Conservation (phyloP, 2,797 vertebrate genomes). For the Acanthopagrus latus region DNA sequence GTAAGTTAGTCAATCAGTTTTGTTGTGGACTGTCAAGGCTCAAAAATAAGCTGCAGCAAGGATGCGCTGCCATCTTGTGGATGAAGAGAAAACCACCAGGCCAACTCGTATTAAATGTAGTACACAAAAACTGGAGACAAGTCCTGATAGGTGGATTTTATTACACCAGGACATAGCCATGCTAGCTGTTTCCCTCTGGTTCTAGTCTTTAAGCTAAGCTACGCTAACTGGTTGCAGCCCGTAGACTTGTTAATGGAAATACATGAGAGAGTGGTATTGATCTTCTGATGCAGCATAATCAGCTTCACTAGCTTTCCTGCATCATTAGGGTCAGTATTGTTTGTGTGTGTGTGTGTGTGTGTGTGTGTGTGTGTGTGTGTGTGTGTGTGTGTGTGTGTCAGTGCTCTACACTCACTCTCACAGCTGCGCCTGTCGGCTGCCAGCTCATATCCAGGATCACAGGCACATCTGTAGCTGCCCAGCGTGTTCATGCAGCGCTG, state of each 20-base stretch:
- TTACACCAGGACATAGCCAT: background rate
- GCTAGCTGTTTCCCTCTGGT: background rate
- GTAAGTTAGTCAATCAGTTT: too few species aligned
- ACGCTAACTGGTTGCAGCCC: background rate
- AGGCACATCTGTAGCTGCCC: conserved; percentile 96
- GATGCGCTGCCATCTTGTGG: conserved; percentile 64
- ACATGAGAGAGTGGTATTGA: background rate
- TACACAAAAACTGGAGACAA: background rate
- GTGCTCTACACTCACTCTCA: conserved; percentile 87
- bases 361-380: too few species aligned
- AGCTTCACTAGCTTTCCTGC: background rate
- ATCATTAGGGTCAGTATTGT: background rate
- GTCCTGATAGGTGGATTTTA: background rate
- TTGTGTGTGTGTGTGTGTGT: background rate
- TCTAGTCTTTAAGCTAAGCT: conserved; percentile 1
- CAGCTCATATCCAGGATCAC: conserved; percentile 95
- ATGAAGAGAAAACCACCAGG: background rate
- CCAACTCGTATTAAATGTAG: background rate
- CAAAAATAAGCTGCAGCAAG: background rate
- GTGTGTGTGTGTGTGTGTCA: background rate
- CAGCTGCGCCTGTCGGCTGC: conserved; percentile 92
- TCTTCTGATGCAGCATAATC: background rate
- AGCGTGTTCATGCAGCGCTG: conserved; percentile 96
- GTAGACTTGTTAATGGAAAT: background rate
- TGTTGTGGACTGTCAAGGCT: background rate